Base-by-base conservation (phyloP, 2,888 invertebrate species). In the Caenorhabditis sulstoni region DNA sequence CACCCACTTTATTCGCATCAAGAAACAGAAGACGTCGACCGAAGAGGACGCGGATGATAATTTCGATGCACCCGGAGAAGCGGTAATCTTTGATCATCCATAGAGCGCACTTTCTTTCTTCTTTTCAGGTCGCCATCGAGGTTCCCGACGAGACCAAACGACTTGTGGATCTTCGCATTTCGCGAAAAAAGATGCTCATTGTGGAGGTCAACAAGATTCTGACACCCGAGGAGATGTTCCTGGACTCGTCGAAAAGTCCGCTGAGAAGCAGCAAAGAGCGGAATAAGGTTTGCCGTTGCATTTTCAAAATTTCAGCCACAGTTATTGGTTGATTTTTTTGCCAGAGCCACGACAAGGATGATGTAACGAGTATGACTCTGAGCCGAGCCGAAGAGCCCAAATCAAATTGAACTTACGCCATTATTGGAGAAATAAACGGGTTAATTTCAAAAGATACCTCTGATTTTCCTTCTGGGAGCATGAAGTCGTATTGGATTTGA, bases 381-480 rank as follows among this genome's bases (percentile, higher is more conserved):
- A 29, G 29, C 29, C 29, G 29, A 3, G 29, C 29, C 29, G 29
- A 29, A 7, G 29, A 29, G 29, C 29, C 29, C 29, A 29, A 29
- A 29, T 29, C 29, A 7, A 29, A 29, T 7, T 29, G 29, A 29
- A 3, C n/a, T n/a, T n/a, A n/a, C n/a, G n/a, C n/a, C n/a, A n/a
- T n/a, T n/a, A n/a, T n/a, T n/a, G n/a, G n/a, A n/a, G n/a, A n/a
- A n/a, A n/a, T n/a, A n/a, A n/a, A n/a, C n/a, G n/a, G n/a, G 29
- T 29, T 3, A 29, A 5, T 29, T 29, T 29, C 29, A 29, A 29
- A 20, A 20, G 20, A 14, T 39, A 82, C 81, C 73, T 82, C 67
- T 14, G 61, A 44, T 53, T 49, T 58, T 9, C 86, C 87, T 23
- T 85, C 87, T 0, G 86, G 84, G n/a, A 87, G 66, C 86, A 87